phyloP scores from a whole-genome alignment of 2,888 invertebrate genomes.

The Hesperia comma region DNA sequence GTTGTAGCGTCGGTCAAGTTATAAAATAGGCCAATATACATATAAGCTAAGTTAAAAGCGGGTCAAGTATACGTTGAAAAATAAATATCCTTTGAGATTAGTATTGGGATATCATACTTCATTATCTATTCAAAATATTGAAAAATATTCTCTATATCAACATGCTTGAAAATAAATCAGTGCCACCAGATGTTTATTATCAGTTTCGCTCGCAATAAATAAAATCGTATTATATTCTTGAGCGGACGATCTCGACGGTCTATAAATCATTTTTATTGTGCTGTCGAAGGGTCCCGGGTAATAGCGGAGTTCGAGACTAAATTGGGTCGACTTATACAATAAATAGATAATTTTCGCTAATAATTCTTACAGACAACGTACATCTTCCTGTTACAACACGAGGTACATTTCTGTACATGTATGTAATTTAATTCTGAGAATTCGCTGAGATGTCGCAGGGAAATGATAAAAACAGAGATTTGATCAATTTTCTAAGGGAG shows the following conservation, averaged over 20 bases:
- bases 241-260: constrained; percentile 69
- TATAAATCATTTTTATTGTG: constrained; percentile 82
- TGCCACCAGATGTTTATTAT: constrained; percentile 70
- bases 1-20: no score
- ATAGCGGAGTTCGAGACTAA: constrained; percentile 67
- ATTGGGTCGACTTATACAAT: constrained; percentile 64
- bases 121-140: constrained; percentile 30
- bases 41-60: no score
- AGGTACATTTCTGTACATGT: background rate
- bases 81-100: background rate
- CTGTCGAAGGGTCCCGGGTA: constrained; percentile 72
- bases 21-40: no score
- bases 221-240: constrained; percentile 77
- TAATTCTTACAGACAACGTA: constrained; percentile 25
- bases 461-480: no score
- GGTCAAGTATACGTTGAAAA: no score
- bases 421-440: background rate
- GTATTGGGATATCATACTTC: constrained; percentile 12
- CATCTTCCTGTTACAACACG: constrained; percentile 3
- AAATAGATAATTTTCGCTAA: constrained; percentile 50
- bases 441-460: no score
- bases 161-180: constrained; percentile 53
- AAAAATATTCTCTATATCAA: constrained; percentile 24
- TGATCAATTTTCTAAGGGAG: no score
- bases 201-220: constrained; percentile 72